These are phyloP conservation scores for Atherix ibis DNA, from an alignment of 2,888 invertebrate species.

Conservation along the genomic window DNA sequence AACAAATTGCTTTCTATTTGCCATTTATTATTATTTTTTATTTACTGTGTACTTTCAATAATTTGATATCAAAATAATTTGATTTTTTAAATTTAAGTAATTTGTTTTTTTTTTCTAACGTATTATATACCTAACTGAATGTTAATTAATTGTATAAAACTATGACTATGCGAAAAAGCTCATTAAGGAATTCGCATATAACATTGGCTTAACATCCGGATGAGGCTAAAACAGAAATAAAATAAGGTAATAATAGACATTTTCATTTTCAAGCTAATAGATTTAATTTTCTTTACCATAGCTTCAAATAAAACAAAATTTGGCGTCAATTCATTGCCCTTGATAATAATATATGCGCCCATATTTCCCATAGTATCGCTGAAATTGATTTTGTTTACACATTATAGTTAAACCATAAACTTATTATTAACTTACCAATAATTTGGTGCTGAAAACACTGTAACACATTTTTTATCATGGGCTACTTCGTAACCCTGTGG, in stretches of 20 bases:
- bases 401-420: slow-evolving; percentile 3
- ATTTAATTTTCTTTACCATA: no score
- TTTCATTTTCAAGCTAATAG: no score
- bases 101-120: slow-evolving; percentile 1
- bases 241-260: no score
- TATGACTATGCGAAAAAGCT: slow-evolving; percentile 39
- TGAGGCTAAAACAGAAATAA: slow-evolving; percentile 61
- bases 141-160: slow-evolving; percentile 5
- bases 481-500: slow-evolving; percentile 89
- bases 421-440: slow-evolving; percentile 57
- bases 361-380: slow-evolving; percentile 99
- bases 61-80: no score
- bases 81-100: no score
- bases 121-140: slow-evolving; percentile 5
- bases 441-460: slow-evolving; percentile 98
- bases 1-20: no score
- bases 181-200: slow-evolving; percentile 78
- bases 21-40: no score
- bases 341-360: slow-evolving; percentile 93
- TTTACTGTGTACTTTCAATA: no score
- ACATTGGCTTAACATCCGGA: slow-evolving; percentile 95
- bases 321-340: slow-evolving; percentile 80
- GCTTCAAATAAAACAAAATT: slow-evolving; percentile 84
- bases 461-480: slow-evolving; percentile 91
- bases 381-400: slow-evolving; percentile 17